phyloP scores from a whole-genome alignment of 1,140 invertebrate species.

The Temnothorax curvispinosus region DNA sequence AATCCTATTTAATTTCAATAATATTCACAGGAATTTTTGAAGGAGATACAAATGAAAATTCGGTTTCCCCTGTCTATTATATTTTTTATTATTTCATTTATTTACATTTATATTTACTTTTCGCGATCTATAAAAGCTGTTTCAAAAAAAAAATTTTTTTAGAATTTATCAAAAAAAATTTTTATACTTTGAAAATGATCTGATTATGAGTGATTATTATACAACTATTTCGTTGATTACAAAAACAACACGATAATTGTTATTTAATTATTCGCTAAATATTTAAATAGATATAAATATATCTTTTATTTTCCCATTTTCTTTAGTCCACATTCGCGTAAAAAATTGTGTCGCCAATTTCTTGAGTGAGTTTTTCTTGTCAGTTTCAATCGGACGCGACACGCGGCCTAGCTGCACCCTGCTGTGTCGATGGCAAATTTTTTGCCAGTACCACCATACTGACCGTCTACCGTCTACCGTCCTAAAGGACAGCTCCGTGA shows the following conservation, averaged over 20 bases:
- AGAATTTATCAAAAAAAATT: neutral
- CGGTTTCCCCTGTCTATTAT: neutral
- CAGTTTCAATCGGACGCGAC: neutral
- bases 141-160: neutral
- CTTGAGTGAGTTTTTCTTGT: neutral
- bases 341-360: neutral
- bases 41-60: neutral
- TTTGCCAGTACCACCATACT: neutral
- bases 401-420: neutral
- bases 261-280: neutral
- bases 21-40: neutral
- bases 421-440: neutral
- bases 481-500: conserved; percentile 8
- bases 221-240: neutral
- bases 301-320: neutral
- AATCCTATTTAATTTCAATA: neutral
- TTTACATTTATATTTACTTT: neutral
- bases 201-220: neutral
- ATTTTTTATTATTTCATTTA: neutral
- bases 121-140: neutral
- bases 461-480: neutral
- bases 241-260: neutral
- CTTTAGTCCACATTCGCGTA: neutral
- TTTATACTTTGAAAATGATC: neutral
- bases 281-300: conserved; percentile 2